phyloP scores from a whole-genome alignment of 2,113 vertebrate genomes.

The Nannobrachium achirus region DNA sequence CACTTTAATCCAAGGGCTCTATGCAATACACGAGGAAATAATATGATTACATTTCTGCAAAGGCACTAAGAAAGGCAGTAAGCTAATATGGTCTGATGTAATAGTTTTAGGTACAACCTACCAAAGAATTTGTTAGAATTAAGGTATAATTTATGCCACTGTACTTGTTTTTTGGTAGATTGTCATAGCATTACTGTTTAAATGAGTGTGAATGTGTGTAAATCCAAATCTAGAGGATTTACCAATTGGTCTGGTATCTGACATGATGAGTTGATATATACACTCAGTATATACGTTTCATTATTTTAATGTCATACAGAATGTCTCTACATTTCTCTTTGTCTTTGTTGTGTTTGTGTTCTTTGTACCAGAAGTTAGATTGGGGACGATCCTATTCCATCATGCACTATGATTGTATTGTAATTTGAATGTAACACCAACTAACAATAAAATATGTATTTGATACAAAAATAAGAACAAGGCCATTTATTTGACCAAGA shows the following conservation, averaged over 20 bases:
- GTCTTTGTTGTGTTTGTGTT: slow-evolving; percentile 44
- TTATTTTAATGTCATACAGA: slow-evolving; percentile 31
- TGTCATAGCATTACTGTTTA: slow-evolving; percentile 30
- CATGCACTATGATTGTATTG: slow-evolving; percentile 82
- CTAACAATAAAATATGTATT: slow-evolving; percentile 72
- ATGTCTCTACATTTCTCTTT: slow-evolving; percentile 25
- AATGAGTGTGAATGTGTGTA: slow-evolving; percentile 18
- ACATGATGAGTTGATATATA: slow-evolving; percentile 5
- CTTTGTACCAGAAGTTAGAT: slow-evolving; percentile 29
- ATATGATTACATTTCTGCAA: slow-evolving; percentile 44
- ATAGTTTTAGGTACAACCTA: slow-evolving; percentile 54
- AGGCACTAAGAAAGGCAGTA: slow-evolving; percentile 25
- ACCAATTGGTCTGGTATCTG: slow-evolving; percentile 21
- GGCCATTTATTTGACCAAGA: slow-evolving; percentile 70
- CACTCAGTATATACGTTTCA: too few relatives aligned
- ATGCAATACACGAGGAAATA: slow-evolving; percentile 46
- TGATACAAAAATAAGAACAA: slow-evolving; percentile 64
- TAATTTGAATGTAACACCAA: slow-evolving; percentile 77
- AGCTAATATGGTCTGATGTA: slow-evolving; percentile 21
- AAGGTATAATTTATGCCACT: slow-evolving; percentile 41
- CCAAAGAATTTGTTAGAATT: slow-evolving; percentile 23
- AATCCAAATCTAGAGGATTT: slow-evolving; percentile 25
- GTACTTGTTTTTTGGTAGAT: slow-evolving; percentile 34
- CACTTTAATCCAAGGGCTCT: slow-evolving; percentile 44
- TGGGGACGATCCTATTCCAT: slow-evolving; percentile 59